Base-by-base conservation (phyloP, 2,888 invertebrate genomes). In the Sarcophaga caerulescens region DNA sequence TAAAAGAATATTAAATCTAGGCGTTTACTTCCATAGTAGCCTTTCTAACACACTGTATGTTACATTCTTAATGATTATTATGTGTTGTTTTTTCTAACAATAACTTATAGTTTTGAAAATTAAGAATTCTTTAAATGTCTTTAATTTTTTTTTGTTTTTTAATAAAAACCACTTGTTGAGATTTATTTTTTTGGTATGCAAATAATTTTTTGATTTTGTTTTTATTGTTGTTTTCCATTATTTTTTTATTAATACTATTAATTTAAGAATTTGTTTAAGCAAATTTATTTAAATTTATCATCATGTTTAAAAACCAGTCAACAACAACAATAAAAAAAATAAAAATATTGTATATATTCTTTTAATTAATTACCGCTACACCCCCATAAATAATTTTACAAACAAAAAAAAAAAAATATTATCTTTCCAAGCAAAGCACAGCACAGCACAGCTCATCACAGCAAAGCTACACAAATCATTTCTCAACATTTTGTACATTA, bases 311-410 rank as follows among this genome's bases (percentile, higher is more conserved):
- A 52, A 52, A 14, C 4, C 12, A 52, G 17, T 19, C 10, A 44
- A 66, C 19, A 35, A 19, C 11, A 66, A 44, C 17, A 44, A 35
- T 8, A 35, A 35, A 1, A 63, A 77, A 73, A 12, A 8, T 19
- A 17, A 4, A 74, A 21, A 79, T 79, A 45, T 79, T 75, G 63
- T 63, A 52, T 23, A 59, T 57, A 70, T 65, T 59, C 25, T 71
- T 45, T 63, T 79, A 44, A 70, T 84, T 75, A 84, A 84, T 80
- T 84, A 75, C 65, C 70, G 75, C 79, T 71, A 75, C 79, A 60
- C 79, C 79, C 70, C 70, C 84, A 76, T 75, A 66, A 84, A 83
- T 74, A 47, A 69, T 21, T 45, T 5, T 12, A 63, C 23, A 69
- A 70, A 69, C 62, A 59, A 14, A 59, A 81, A n/a, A 71, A 6